phyloP scores from a whole-genome alignment of 2,797 vertebrate genomes.

The Fratercula arctica region DNA sequence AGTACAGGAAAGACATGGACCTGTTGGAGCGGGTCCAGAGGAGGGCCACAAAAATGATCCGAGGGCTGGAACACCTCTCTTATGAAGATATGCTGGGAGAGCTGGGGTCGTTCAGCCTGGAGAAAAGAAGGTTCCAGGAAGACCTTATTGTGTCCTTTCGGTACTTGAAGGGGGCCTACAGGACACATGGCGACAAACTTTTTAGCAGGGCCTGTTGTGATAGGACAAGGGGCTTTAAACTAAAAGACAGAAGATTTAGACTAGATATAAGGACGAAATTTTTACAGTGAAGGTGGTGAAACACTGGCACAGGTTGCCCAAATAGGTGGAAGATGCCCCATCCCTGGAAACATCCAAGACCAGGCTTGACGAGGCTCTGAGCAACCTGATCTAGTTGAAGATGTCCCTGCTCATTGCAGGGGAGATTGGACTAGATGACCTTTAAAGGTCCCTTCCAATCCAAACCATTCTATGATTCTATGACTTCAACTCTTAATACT shows the following conservation, averaged over 20 bases:
- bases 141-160: neutral
- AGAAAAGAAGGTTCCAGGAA: neutral
- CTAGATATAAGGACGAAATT: neutral
- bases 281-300: neutral
- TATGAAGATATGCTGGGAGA: neutral
- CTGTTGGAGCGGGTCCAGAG: neutral
- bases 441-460: neutral
- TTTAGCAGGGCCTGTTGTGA: neutral
- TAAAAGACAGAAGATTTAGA: neutral
- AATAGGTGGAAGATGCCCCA: neutral
- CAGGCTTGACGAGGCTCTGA: neutral
- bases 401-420: neutral
- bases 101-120: neutral
- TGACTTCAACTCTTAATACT: slow-evolving; percentile 4
- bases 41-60: neutral
- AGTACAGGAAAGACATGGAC: neutral
- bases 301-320: neutral
- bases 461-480: neutral
- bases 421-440: neutral
- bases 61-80: neutral
- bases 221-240: neutral
- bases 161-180: neutral
- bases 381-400: neutral
- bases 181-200: neutral
- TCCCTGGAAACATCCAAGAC: neutral